Percentiles rank a stretch among this genome's conserved stretches.
These are phyloP conservation scores for Colossoma macropomum DNA, from an alignment of 2,113 vertebrate genomes.

Conservation along the genomic window DNA sequence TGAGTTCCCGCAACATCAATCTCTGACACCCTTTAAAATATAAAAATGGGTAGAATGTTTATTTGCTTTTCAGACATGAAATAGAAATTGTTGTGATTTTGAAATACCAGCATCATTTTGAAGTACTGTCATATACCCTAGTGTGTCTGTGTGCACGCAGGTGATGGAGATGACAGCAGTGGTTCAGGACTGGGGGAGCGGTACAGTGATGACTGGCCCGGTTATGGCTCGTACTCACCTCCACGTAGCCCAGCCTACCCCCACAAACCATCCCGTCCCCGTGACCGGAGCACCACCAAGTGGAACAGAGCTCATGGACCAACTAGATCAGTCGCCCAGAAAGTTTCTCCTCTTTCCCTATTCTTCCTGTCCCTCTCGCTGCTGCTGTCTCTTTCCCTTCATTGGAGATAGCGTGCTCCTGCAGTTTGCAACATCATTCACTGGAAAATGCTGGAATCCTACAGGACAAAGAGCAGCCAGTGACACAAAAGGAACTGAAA, in stretches of 20 bases:
- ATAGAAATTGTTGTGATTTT: too few species aligned
- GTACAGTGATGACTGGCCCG: slow-evolving; percentile 84
- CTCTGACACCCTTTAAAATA: too few species aligned
- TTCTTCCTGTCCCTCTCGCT: slow-evolving; percentile 30
- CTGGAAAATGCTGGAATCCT: neutral
- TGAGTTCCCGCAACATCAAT: too few species aligned
- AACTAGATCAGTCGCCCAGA: slow-evolving; percentile 57
- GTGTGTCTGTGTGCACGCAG: slow-evolving; percentile 51
- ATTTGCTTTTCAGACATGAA: too few species aligned
- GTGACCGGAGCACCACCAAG: slow-evolving; percentile 70
- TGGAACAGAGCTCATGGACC: slow-evolving; percentile 70
- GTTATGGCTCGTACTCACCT: slow-evolving; percentile 69
- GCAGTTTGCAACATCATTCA: neutral
- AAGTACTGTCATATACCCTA: too few species aligned
- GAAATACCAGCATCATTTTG: too few species aligned
- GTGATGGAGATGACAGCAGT: slow-evolving; percentile 83
- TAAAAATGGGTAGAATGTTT: too few species aligned
- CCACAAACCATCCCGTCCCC: slow-evolving; percentile 70
- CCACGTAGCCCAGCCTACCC: slow-evolving; percentile 65
- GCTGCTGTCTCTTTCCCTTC: slow-evolving; percentile 9
- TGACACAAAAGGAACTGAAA: neutral
- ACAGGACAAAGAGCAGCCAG: neutral
- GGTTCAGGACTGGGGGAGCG: slow-evolving; percentile 83
- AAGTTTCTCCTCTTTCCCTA: neutral
- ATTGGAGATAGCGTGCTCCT: neutral